Evolutionary conservation across 64 coral and sea anemone genomes (phyloP).

Genomic region (Dendrophyllia cribrosa): DNA sequence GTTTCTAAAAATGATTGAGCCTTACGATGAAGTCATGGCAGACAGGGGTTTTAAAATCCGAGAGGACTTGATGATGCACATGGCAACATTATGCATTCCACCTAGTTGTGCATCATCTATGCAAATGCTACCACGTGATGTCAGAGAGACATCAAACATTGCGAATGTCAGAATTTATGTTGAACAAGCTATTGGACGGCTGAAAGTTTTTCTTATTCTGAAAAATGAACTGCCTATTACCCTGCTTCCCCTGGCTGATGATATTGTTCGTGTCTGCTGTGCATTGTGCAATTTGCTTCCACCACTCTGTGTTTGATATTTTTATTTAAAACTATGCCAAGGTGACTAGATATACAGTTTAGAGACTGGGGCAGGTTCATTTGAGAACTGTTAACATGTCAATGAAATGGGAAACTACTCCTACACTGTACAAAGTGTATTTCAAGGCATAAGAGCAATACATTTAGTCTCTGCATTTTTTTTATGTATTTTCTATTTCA

Average conservation of each 20-base stretch:
- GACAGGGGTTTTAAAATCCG: slow-evolving; percentile 64
- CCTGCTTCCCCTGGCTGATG: neutral
- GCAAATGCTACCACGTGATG: slow-evolving; percentile 16
- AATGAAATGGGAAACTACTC: slow-evolving; percentile 1
- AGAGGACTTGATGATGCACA: slow-evolving; percentile 45
- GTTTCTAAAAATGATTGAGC: neutral
- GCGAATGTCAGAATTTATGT: no score
- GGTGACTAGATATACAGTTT: neutral
- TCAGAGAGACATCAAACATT: no score
- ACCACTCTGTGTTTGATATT: slow-evolving; percentile 12
- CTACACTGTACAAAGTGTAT: neutral
- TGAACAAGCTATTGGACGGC: slow-evolving; percentile 13
- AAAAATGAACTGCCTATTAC: slow-evolving; percentile 12
- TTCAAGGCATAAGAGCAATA: slow-evolving; percentile 4
- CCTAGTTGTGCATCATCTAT: slow-evolving; percentile 32
- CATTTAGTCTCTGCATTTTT: no score
- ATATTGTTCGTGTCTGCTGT: no score
- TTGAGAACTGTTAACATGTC: slow-evolving; percentile 12
- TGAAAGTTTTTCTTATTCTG: slow-evolving; percentile 4
- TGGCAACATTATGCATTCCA: slow-evolving; percentile 40
- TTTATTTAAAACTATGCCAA: neutral
- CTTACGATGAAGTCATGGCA: slow-evolving; percentile 29
- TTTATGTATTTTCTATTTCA: neutral
- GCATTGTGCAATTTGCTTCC: neutral
- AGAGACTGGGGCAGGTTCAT: slow-evolving; percentile 9